Base-by-base conservation (phyloP, 2,113 vertebrate species). In the Pholis gunnellus region DNA sequence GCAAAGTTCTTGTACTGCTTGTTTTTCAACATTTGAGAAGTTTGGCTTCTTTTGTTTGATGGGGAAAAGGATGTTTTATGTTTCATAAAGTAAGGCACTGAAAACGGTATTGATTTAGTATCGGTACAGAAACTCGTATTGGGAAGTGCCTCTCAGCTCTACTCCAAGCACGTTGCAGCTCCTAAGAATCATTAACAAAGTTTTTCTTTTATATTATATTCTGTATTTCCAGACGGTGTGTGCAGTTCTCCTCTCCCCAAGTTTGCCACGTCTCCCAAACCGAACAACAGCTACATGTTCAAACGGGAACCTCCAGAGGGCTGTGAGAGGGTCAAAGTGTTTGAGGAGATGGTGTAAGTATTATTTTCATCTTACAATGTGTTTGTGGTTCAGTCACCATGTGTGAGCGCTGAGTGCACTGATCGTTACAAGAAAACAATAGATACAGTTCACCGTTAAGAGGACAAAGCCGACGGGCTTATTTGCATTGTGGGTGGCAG, bases 251-350 rank as follows among this genome's bases (percentile, higher is more conserved):
- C 98, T 91, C 96, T 99, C 74, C 98, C 97, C 91, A 98, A 97
- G 95, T 98, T 98, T 87, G 97, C 98, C 92, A 97, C 97, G 69
- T 99, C 98, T 91, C 98, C 98, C 92, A 99, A 98, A 95, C 98
- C 98, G 81, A 99, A 99, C 97, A 99, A 99, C 97, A 99, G 98
- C 96, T 99, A 97, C 95, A 98, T 97, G 96, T 99, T 99, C 96
- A 99, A 99, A 95, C 96, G 98, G 72, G 98, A 99, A 93, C 98
- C 98, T 93, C 98, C 98, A 72, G 98, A 99, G 95, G 98, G 98
- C 95, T 99, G 98, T 76, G 98, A 99, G 96, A 96, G 95, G 93
- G 97, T 99, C 95, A 99, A 98, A 93, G 98, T 98, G 94, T 99
- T 99, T 93, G 98, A 99, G 91, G 98, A 99, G 95, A 94, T 97